A percentile compares a stretch with the other conserved stretches of the same genome.
These are phyloP conservation scores for Peromyscus melanophrys DNA, from an alignment of 2,797 vertebrate species.

Conservation along the genomic window DNA sequence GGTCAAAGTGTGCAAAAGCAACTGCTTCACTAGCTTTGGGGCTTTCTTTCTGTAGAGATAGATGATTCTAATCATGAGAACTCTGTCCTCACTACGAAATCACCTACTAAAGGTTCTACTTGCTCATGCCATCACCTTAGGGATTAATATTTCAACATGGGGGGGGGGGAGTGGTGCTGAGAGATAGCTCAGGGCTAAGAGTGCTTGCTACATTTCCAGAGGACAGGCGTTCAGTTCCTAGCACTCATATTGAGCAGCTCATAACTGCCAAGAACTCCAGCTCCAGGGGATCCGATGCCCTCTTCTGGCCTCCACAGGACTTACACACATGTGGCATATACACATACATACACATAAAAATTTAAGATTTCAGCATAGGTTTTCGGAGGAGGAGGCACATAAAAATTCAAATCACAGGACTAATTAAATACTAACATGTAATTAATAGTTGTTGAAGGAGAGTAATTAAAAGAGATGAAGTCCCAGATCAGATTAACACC, in stretches of 20 bases:
- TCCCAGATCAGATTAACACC: not conserved
- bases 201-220: not conserved
- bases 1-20: not conserved
- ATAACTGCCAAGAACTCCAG: not conserved
- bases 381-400: not conserved
- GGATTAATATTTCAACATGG: not conserved
- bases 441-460: not conserved
- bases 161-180: too few species aligned
- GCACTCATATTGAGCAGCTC: not conserved
- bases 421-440: not conserved
- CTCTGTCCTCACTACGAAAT: not conserved
- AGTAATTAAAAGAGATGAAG: not conserved
- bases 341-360: not conserved
- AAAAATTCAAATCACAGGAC: not conserved
- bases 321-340: not conserved
- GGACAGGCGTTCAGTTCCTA: not conserved
- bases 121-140: not conserved
- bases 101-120: not conserved
- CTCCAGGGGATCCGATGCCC: not conserved
- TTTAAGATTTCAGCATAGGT: not conserved
- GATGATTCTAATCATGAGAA: not conserved
- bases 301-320: not conserved
- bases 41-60: not conserved
- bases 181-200: not conserved
- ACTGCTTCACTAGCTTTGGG: not conserved